Evolutionary conservation across 2,888 invertebrate genomes (phyloP).

Genomic region (Ypsolopha scabrella): DNA sequence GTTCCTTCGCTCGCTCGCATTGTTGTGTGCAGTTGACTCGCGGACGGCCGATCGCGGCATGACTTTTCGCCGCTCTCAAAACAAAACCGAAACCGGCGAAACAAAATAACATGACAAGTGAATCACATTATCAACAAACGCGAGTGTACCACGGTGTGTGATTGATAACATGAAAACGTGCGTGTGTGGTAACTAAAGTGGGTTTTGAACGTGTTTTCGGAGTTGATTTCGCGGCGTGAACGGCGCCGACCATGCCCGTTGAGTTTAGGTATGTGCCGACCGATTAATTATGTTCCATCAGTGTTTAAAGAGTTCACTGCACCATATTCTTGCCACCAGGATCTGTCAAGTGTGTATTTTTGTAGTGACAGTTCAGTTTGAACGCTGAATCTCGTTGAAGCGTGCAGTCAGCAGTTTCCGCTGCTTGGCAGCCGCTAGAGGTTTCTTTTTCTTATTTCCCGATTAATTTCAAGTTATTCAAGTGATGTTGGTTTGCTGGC

Average conservation of each 20-base stretch:
- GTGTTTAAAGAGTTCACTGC: constrained; percentile 47
- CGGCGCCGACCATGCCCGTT: constrained; percentile 43
- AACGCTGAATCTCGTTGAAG: constrained; percentile 2
- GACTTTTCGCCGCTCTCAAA: constrained; percentile 35
- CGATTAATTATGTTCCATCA: constrained; percentile 64
- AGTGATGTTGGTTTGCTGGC: constrained; percentile 14
- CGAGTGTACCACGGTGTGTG: constrained; percentile 50
- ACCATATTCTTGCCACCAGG: constrained; percentile 44
- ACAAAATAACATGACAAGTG: constrained; percentile 63
- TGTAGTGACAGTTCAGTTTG: constrained; percentile 34
- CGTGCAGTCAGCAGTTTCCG: constrained; percentile 15
- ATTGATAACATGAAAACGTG: constrained; percentile 57
- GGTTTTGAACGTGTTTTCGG: constrained; percentile 55
- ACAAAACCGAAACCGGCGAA: constrained; percentile 48
- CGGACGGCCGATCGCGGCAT: constrained; percentile 41
- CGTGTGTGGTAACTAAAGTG: constrained; percentile 58
- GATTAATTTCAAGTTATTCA: neutral
- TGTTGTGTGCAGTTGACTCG: constrained; percentile 61
- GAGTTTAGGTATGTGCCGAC: constrained; percentile 61
- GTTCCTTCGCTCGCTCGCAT: constrained; percentile 38
- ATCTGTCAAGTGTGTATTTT: constrained; percentile 33
- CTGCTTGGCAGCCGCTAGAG: constrained; percentile 7
- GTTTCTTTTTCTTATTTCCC: neutral
- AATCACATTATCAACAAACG: constrained; percentile 59
- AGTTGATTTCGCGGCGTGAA: constrained; percentile 36